Evolutionary conservation across 2,113 vertebrate genomes (phyloP).

Genomic region (Syngnathus typhle): DNA sequence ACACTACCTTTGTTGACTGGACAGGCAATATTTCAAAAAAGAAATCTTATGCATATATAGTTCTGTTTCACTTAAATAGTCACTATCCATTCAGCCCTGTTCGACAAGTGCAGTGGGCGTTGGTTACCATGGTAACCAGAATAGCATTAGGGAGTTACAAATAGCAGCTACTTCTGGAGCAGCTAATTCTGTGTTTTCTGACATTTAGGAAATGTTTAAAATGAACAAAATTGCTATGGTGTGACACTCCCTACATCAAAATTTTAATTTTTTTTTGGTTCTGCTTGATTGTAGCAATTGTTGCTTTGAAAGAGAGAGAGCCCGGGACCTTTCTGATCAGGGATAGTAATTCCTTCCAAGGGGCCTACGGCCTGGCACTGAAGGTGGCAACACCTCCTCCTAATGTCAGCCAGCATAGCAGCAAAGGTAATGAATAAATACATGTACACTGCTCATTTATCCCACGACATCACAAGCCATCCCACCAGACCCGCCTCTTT

Average conservation of each 20-base stretch:
- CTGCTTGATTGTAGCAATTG: conserved; percentile 69
- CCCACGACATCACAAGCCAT: too few species aligned
- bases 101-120: too few species aligned
- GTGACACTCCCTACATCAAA: neutral
- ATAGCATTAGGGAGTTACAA: too few species aligned
- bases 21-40: too few species aligned
- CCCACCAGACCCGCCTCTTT: too few species aligned
- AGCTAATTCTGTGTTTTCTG: neutral
- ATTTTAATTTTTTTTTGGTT: neutral
- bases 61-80: too few species aligned
- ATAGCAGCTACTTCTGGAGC: too few species aligned
- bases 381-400: conserved; percentile 84
- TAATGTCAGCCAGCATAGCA: conserved; percentile 72
- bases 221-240: neutral
- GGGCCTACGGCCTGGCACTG: conserved; percentile 86
- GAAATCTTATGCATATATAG: too few species aligned
- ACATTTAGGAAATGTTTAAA: neutral
- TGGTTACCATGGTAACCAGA: too few species aligned
- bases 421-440: conserved; percentile 69
- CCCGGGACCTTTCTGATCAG: conserved; percentile 85
- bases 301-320: conserved; percentile 81
- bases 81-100: too few species aligned
- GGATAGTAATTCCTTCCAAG: conserved; percentile 90
- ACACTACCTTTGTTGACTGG: too few species aligned
- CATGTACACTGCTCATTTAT: too few species aligned